A percentile compares a stretch with the other conserved stretches of the same genome.
phyloP scores from a whole-genome alignment of 2,797 vertebrate species.

The Falco novaeseelandiae region DNA sequence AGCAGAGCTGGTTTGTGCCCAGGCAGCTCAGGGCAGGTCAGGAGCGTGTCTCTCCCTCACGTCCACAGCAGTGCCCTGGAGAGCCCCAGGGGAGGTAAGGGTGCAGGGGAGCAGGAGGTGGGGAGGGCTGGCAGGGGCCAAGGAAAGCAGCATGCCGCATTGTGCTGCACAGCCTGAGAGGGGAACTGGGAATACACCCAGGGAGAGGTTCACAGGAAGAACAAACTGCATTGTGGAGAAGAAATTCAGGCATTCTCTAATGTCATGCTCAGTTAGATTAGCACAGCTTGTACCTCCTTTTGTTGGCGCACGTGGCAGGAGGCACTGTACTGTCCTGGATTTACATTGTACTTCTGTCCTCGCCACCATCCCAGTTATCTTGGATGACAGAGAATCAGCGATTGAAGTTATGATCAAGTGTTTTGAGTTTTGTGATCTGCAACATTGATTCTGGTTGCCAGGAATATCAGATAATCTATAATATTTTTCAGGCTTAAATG shows the following conservation, averaged over 20 bases:
- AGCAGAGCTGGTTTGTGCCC: neutral
- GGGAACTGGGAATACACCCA: neutral
- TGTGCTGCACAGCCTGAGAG: neutral
- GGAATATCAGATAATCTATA: neutral
- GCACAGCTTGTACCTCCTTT: neutral
- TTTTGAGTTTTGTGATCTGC: neutral
- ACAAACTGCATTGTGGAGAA: neutral
- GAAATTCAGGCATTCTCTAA: neutral
- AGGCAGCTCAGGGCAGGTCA: neutral
- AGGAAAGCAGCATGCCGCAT: neutral
- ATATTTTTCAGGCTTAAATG: neutral
- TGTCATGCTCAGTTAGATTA: neutral
- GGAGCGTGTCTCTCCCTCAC: rapidly evolving
- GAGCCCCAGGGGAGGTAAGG: neutral
- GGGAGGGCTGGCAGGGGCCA: neutral
- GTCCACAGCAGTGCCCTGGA: neutral
- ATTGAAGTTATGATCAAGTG: neutral
- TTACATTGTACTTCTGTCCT: neutral
- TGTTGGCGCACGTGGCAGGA: neutral
- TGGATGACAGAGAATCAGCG: neutral
- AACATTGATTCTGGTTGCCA: neutral
- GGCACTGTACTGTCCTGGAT: slow-evolving; percentile 13
- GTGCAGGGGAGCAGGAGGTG: neutral
- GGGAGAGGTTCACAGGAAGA: neutral
- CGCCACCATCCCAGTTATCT: neutral